A percentile compares a stretch with the other conserved stretches of the same genome.
Evolutionary conservation across 30 jellyfish, hydroid and myxozoan species (phyloP).

Genomic region (Aurelia coerulea): DNA sequence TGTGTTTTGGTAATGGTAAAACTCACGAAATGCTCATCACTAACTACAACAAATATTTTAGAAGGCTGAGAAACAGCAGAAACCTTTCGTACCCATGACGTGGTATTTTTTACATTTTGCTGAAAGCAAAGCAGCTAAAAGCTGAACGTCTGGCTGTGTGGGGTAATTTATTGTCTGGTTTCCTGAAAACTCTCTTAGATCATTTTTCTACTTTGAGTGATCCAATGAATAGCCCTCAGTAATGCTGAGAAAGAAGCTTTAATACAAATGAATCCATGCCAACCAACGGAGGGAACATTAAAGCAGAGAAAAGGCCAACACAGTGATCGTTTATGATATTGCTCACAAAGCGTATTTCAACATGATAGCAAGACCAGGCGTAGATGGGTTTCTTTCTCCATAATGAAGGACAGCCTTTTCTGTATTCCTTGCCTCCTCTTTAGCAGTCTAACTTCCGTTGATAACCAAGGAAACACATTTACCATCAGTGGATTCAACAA

Average conservation of each 20-base stretch:
- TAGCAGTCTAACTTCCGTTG: slow-evolving; percentile 42
- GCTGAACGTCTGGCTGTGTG: too few species aligned
- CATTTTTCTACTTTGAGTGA: too few species aligned
- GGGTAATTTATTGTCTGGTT: too few species aligned
- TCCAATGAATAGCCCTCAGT: slow-evolving; percentile 21
- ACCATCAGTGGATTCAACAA: slow-evolving; percentile 52
- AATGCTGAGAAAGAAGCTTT: slow-evolving; percentile 53
- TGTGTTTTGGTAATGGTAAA: too few species aligned
- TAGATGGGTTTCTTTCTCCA: slow-evolving; percentile 61
- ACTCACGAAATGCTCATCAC: too few species aligned
- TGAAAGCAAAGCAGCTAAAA: too few species aligned
- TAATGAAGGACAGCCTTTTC: slow-evolving; percentile 51
- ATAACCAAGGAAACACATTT: slow-evolving; percentile 51
- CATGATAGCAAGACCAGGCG: slow-evolving; percentile 53
- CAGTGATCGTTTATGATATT: slow-evolving; percentile 17
- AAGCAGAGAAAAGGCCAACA: slow-evolving; percentile 42
- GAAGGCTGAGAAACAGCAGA: too few species aligned
- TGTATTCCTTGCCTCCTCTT: slow-evolving; percentile 44
- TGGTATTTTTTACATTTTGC: too few species aligned
- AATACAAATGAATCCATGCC: slow-evolving; percentile 49
- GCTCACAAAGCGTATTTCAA: slow-evolving; percentile 50
- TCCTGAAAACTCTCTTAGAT: too few species aligned
- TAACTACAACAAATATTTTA: too few species aligned
- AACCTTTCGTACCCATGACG: too few species aligned
- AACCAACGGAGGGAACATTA: slow-evolving; percentile 46